Conservation (phyloP, 2,888 invertebrate species). For the Electrophaes corylata region DNA sequence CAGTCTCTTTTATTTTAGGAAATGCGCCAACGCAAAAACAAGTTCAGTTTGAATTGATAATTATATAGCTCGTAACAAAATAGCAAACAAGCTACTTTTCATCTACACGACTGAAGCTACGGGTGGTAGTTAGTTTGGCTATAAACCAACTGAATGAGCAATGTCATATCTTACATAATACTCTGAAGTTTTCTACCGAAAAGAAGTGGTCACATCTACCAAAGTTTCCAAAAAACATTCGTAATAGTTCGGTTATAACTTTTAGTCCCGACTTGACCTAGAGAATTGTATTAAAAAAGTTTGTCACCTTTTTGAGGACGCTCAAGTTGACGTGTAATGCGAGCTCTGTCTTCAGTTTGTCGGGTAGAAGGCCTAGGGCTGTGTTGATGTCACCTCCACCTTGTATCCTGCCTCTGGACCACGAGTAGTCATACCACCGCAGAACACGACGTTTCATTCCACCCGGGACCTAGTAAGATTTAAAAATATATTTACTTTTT, state of each 20-base stretch:
- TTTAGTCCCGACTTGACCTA: slow-evolving; percentile 6
- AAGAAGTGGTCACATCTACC: neutral
- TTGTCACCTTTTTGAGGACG: slow-evolving; percentile 94
- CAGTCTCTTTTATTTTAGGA: too few relatives aligned
- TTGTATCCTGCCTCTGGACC: slow-evolving; percentile 97
- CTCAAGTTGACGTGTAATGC: slow-evolving; percentile 97
- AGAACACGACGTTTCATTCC: slow-evolving; percentile 98
- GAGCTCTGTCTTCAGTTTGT: slow-evolving; percentile 98
- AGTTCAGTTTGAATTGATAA: too few relatives aligned
- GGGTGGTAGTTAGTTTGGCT: neutral
- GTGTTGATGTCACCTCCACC: slow-evolving; percentile 98
- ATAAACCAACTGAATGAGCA: neutral
- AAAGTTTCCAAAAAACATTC: slow-evolving; percentile 4
- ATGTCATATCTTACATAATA: neutral
- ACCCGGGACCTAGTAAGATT: slow-evolving; percentile 89
- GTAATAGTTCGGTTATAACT: slow-evolving; percentile 5
- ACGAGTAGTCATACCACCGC: slow-evolving; percentile 99
- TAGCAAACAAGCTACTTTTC: too few relatives aligned
- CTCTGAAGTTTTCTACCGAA: neutral
- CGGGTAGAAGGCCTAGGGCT: slow-evolving; percentile 95
- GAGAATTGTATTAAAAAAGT: slow-evolving; percentile 13
- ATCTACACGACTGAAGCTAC: too few relatives aligned
- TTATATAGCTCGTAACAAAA: too few relatives aligned
- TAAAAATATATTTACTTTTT: neutral
- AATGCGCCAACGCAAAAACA: too few relatives aligned